A percentile compares a stretch with the other conserved stretches of the same genome.
These are phyloP conservation scores for Thinocorus orbignyianus DNA, from an alignment of 2,113 vertebrate genomes.

Conservation along the genomic window DNA sequence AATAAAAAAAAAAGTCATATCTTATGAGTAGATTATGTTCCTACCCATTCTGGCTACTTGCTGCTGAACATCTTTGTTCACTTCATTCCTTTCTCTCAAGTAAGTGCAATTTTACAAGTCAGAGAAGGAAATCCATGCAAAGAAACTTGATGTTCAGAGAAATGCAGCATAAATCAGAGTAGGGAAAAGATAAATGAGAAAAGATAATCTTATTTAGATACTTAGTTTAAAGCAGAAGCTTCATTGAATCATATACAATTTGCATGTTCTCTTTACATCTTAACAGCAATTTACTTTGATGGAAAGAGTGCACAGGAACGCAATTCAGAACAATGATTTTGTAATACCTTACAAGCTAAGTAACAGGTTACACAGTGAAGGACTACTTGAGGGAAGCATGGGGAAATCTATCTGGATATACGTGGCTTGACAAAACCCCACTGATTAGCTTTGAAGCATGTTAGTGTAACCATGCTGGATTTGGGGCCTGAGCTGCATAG, in stretches of 20 bases:
- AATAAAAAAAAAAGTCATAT: rapidly evolving
- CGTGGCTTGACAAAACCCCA: rapidly evolving
- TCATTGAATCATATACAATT: neutral
- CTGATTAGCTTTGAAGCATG: neutral
- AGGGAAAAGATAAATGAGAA: neutral
- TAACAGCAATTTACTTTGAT: neutral
- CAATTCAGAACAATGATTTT: neutral
- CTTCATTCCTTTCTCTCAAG: neutral
- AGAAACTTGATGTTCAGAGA: neutral
- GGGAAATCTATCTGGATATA: neutral
- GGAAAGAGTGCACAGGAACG: neutral
- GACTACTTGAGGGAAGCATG: neutral
- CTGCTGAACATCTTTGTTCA: neutral
- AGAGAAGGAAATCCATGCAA: neutral
- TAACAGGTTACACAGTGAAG: neutral
- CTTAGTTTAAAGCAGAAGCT: neutral
- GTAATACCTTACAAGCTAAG: neutral
- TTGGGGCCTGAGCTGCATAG: neutral
- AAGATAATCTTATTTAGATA: neutral
- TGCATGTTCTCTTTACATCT: neutral
- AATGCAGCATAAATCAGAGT: neutral
- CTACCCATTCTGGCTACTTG: neutral
- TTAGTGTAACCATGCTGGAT: neutral
- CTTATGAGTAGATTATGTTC: neutral
- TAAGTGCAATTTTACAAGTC: neutral